A percentile compares a stretch with the other conserved stretches of the same genome.
Conservation (phyloP, 2,888 invertebrate genomes). For the Drosophila nr. perissopoda region DNA sequence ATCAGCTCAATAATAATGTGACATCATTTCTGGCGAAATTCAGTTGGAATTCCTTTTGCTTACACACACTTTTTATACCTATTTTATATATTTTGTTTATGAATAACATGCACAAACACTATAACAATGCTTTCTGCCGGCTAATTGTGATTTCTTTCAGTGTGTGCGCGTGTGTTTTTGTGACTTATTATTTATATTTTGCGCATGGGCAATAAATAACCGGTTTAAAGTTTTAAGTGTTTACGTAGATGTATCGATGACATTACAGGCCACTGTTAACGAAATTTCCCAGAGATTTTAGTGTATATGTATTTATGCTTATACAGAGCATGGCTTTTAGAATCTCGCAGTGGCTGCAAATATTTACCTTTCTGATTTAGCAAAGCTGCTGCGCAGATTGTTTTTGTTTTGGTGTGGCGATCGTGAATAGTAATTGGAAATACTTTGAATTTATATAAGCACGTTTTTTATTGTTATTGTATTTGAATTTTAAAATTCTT, state of each 20-base stretch:
- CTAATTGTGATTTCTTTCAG: conserved; percentile 16
- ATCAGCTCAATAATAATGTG: background rate
- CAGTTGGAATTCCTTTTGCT: background rate
- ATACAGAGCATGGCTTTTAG: conserved; percentile 10
- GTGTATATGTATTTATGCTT: conserved; percentile 5
- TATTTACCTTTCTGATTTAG: conserved; percentile 45
- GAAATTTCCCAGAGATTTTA: background rate
- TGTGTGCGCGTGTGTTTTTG: conserved; percentile 16
- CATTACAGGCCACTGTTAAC: conserved; percentile 20
- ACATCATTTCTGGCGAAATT: background rate
- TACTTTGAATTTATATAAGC: conserved; percentile 48
- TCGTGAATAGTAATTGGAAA: conserved; percentile 13
- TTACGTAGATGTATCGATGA: conserved; percentile 42
- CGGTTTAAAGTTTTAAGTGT: conserved; percentile 56
- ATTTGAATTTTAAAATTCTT: conserved; percentile 18
- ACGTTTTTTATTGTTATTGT: conserved; percentile 9
- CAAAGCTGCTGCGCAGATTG: conserved; percentile 66
- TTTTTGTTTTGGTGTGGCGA: conserved; percentile 7
- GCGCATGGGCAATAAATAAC: conserved; percentile 51
- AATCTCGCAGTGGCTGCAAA: conserved; percentile 11
- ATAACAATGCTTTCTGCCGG: conserved; percentile 53
- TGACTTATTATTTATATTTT: conserved; percentile 51
- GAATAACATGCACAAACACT: conserved; percentile 52
- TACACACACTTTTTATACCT: background rate
- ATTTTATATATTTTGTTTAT: conserved; percentile 49